These are phyloP conservation scores for Diachasma alloeum DNA, from an alignment of 1,140 invertebrate genomes.

Conservation along the genomic window DNA sequence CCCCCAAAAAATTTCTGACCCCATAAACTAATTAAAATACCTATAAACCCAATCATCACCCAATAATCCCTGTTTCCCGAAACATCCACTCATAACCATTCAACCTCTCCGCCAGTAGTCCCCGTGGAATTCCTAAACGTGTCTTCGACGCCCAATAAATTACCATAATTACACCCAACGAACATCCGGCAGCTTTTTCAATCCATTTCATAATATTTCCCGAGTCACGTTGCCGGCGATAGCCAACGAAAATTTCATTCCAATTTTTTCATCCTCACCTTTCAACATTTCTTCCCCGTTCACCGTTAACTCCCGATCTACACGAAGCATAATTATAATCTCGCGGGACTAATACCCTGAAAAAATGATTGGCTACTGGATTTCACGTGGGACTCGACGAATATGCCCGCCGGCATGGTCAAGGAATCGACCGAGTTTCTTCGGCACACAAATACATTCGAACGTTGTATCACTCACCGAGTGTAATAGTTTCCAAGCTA, in stretches of 20 bases:
- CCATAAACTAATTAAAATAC: too few species aligned
- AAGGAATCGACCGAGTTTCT: slow-evolving; percentile 21
- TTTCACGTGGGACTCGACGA: not conserved
- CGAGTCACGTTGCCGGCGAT: too few species aligned
- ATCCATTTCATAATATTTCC: not conserved
- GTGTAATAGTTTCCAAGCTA: not conserved
- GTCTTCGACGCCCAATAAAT: slow-evolving; percentile 17
- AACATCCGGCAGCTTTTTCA: slow-evolving; percentile 2
- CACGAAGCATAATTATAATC: not conserved
- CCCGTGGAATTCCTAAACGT: not conserved
- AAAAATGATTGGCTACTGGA: not conserved
- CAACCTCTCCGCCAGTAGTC: too few species aligned
- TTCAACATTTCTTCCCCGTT: too few species aligned
- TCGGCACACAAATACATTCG: not conserved
- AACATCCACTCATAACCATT: too few species aligned
- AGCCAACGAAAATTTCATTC: too few species aligned
- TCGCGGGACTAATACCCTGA: not conserved
- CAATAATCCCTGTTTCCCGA: too few species aligned
- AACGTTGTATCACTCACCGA: not conserved
- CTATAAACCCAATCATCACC: too few species aligned
- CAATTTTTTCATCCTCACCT: too few species aligned
- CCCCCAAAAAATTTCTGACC: too few species aligned
- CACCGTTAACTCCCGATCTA: too few species aligned
- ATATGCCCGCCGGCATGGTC: not conserved
- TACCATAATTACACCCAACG: slow-evolving; percentile 19